These are phyloP conservation scores for Bhutanitis thaidina DNA, from an alignment of 2,888 invertebrate genomes.

Conservation along the genomic window DNA sequence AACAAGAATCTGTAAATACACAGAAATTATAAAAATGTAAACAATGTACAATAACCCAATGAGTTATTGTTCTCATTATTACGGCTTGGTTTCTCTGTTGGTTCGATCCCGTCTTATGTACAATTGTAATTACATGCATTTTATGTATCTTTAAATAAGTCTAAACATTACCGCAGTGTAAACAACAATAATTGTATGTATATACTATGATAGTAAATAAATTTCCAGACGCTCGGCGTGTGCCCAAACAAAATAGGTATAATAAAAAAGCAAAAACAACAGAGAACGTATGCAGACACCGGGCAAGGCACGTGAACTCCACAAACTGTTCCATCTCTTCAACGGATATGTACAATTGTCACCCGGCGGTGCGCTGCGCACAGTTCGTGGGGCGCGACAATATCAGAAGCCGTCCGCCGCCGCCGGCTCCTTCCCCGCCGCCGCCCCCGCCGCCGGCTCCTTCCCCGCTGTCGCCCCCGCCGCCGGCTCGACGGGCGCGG, in stretches of 20 bases:
- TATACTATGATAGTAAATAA: not conserved
- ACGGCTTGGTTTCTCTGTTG: too few species aligned
- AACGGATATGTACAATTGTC: constrained; percentile 1
- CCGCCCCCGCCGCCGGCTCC: not conserved
- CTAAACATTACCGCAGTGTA: not conserved
- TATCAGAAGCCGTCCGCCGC: constrained; percentile 1
- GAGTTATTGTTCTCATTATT: too few species aligned
- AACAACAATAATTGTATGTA: not conserved
- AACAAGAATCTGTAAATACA: too few species aligned
- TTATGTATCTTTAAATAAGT: not conserved
- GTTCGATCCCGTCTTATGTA: not conserved
- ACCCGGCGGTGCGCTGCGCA: not conserved
- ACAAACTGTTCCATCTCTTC: not conserved
- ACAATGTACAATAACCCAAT: too few species aligned
- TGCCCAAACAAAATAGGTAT: not conserved
- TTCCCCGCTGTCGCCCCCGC: not conserved
- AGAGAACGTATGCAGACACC: not conserved
- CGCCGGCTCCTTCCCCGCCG: not conserved
- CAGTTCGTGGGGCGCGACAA: not conserved
- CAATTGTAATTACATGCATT: not conserved
- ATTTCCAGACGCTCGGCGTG: not conserved
- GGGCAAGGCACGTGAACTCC: constrained; percentile 10
- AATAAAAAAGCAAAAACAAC: not conserved
- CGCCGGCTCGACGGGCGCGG: too few species aligned
- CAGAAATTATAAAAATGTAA: too few species aligned